phyloP scores from a whole-genome alignment of 30 jellyfish, hydroid and myxozoan genomes.

The Hydractinia symbiolongicarpus region DNA sequence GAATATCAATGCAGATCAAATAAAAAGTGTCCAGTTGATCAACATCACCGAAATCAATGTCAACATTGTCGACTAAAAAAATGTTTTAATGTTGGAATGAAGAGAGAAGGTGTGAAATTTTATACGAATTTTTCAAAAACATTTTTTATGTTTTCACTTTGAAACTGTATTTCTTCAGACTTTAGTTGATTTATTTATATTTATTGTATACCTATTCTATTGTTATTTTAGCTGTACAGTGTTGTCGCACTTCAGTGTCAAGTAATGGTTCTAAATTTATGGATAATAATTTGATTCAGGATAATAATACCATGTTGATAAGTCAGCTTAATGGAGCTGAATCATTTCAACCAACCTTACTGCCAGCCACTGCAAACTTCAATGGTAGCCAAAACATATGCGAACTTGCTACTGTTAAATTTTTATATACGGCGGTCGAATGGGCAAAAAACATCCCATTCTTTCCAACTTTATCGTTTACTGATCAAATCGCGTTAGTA shows the following conservation, averaged over 20 bases:
- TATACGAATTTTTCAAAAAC: too few species aligned
- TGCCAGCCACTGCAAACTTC: background rate
- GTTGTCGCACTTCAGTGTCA: constrained; percentile 44
- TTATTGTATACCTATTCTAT: too few species aligned
- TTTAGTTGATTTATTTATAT: too few species aligned
- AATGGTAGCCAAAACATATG: constrained; percentile 43
- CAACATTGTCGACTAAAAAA: constrained; percentile 92
- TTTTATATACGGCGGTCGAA: constrained; percentile 77
- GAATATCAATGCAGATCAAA: constrained; percentile 89
- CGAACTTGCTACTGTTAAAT: constrained; percentile 76
- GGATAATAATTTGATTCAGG: background rate
- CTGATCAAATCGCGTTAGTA: constrained; percentile 84
- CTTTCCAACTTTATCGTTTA: constrained; percentile 69
- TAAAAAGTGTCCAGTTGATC: constrained; percentile 83
- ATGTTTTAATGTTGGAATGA: constrained; percentile 97
- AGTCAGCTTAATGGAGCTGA: constrained; percentile 1
- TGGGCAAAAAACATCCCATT: constrained; percentile 92
- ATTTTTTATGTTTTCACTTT: too few species aligned
- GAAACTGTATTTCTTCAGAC: too few species aligned
- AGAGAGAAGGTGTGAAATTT: constrained; percentile 73
- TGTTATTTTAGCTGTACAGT: too few species aligned
- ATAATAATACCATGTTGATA: background rate
- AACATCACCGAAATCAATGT: constrained; percentile 91
- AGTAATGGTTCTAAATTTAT: constrained; percentile 57
- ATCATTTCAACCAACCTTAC: constrained; percentile 4